Evolutionary conservation across 2,888 invertebrate species (phyloP), one percentile per base, ranked within the genome.

Genomic region (Ceriagrion tenellum): DNA sequence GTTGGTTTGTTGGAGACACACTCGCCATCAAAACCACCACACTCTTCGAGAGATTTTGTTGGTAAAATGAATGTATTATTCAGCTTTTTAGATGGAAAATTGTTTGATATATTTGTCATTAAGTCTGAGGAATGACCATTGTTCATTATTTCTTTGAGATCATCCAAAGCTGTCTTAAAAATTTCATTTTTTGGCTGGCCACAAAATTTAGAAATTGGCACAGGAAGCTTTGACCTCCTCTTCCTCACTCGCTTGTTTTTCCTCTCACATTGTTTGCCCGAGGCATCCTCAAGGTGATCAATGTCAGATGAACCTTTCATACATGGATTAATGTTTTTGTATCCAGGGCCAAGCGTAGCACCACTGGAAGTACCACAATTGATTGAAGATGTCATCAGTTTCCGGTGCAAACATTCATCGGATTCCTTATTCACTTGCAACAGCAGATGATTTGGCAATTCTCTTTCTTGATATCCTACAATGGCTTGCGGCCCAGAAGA

Each of bases 31-130:
- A 47, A 69, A 40, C 12, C 16, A 26, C n/a, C 13, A 35, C 59
- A 16, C 30, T 59, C 59, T 35, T 93, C 55, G 47, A 93, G 47
- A 47, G 89, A 2, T 13, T 89, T 47, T 4, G 69, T 18, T 16
- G 47, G 26, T 18, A 93, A 74, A 69, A 74, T 74, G 12, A 69
- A 93, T 3, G 93, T 74, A 47, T 93, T 93, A 93, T 74, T 93
- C 1, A 69, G 40, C 30, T 26, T 69, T 26, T 93, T 63, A 13
- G 47, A 69, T 26, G 26, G 4, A 35, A n/a, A 91, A 6, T 69
- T 69, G 4, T 12, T 59, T 59, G 69, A 13, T 16, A 69, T 26
- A 69, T 40, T 26, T 10, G 40, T 23, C 23, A 63, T 91, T 23
- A 56, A 91, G n/a, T 26, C 26, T 13, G n/a, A 10, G 55, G 89